phyloP scores from a whole-genome alignment of 2,888 invertebrate genomes.

The Xanthia togata region DNA sequence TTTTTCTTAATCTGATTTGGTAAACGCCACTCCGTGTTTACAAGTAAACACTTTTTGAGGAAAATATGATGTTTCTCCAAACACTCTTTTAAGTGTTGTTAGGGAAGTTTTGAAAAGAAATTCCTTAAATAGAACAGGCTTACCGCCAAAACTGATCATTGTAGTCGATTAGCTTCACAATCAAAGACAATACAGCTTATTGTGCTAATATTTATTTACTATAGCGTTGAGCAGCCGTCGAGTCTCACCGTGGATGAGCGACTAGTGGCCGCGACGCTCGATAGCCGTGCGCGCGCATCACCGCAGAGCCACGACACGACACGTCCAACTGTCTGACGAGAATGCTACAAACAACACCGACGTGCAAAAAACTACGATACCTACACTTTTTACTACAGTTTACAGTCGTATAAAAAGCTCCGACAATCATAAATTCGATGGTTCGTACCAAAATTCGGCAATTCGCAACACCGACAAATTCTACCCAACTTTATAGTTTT shows the following conservation, averaged over 20 bases:
- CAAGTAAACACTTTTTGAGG: too few species aligned
- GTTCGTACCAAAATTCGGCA: conserved; percentile 62
- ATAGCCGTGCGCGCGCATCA: conserved; percentile 85
- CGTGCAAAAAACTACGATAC: conserved; percentile 40
- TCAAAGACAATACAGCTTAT: conserved; percentile 26
- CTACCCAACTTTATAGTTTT: conserved; percentile 64
- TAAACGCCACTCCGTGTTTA: background rate
- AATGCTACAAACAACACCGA: conserved; percentile 42
- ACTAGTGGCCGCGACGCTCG: conserved; percentile 74
- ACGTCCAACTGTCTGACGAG: conserved; percentile 33
- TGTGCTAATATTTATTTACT: conserved; percentile 49
- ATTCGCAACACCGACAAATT: conserved; percentile 61
- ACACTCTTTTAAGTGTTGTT: background rate
- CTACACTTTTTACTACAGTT: conserved; percentile 61
- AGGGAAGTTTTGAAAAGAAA: background rate
- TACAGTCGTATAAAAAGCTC: conserved; percentile 64
- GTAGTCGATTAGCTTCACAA: conserved; percentile 3
- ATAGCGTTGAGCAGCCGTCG: conserved; percentile 49
- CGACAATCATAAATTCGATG: conserved; percentile 63
- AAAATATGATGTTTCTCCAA: background rate
- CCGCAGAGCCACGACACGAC: conserved; percentile 66
- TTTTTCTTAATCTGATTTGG: background rate
- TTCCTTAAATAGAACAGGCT: background rate
- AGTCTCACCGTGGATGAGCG: conserved; percentile 46
- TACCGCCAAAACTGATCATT: background rate